Conservation (phyloP, 2,888 invertebrate species). For the Caenorhabditis virilis region DNA sequence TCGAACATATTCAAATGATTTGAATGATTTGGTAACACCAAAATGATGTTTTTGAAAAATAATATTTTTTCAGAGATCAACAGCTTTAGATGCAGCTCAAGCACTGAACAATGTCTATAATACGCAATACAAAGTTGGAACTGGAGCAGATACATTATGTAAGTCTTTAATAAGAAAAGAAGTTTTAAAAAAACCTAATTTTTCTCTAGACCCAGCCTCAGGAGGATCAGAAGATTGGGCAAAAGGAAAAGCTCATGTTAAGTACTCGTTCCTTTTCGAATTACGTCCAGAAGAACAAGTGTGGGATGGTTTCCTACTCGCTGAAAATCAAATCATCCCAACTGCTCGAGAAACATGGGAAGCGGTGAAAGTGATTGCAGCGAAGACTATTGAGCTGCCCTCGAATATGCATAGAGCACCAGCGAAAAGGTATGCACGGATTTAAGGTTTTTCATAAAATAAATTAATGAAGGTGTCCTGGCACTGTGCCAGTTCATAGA, state of each 20-base stretch:
- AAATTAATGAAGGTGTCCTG: too few relatives aligned
- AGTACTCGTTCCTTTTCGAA: conserved; percentile 68
- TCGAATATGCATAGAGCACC: conserved; percentile 38
- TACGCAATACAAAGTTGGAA: conserved; percentile 67
- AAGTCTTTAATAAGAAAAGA: conserved; percentile 6
- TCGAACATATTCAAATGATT: conserved; percentile 63
- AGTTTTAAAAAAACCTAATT: neutral
- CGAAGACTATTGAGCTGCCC: conserved; percentile 50
- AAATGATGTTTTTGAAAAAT: neutral
- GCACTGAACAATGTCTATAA: conserved; percentile 64
- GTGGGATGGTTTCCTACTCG: conserved; percentile 66
- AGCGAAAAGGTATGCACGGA: conserved; percentile 13
- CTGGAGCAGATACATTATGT: conserved; percentile 67
- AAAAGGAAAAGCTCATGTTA: conserved; percentile 65
- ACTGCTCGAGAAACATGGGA: conserved; percentile 68
- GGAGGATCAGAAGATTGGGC: conserved; percentile 68
- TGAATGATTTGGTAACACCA: conserved; percentile 54
- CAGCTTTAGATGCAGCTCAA: conserved; percentile 61
- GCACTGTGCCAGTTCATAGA: too few relatives aligned
- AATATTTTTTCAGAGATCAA: conserved; percentile 48
- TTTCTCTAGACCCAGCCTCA: conserved; percentile 54
- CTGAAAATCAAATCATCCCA: conserved; percentile 67
- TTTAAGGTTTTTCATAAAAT: neutral
- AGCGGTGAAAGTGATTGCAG: conserved; percentile 66
- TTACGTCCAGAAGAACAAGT: conserved; percentile 67